Conservation (phyloP, 2,113 vertebrate species). For the Megatriorchis doriae region DNA sequence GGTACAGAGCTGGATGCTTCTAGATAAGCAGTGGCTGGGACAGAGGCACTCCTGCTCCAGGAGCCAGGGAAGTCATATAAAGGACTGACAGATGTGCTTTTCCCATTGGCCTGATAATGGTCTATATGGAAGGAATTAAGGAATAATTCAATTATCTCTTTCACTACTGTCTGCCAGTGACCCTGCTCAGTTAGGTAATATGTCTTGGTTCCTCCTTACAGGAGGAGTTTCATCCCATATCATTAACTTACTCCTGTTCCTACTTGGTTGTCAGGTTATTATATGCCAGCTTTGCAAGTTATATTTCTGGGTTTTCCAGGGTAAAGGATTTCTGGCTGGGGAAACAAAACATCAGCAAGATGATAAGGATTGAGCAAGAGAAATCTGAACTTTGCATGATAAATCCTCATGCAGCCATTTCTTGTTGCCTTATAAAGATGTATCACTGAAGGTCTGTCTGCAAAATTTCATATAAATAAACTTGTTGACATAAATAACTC, state of each 20-base stretch:
- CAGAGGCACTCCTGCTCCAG: not conserved
- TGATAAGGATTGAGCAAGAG: not conserved
- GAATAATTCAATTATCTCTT: not conserved
- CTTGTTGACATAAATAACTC: not conserved
- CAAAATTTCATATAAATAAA: not conserved
- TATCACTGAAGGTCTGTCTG: not conserved
- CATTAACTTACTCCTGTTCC: not conserved
- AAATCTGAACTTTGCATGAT: not conserved
- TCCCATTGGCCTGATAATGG: not conserved
- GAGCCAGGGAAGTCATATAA: not conserved
- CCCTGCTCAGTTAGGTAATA: not conserved
- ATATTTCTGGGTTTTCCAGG: not conserved
- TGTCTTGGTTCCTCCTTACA: not conserved
- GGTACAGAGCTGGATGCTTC: not conserved
- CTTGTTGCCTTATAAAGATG: not conserved
- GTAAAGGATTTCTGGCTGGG: not conserved
- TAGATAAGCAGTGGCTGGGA: not conserved
- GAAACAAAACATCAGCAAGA: not conserved
- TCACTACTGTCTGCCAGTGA: not conserved
- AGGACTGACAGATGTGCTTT: not conserved
- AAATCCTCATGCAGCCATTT: not conserved
- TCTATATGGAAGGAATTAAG: not conserved
- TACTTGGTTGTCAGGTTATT: not conserved
- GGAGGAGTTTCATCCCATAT: not conserved
- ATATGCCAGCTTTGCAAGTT: not conserved